These are phyloP conservation scores for Stichodactyla mertensii DNA, from an alignment of 64 coral and sea anemone genomes.

Conservation along the genomic window DNA sequence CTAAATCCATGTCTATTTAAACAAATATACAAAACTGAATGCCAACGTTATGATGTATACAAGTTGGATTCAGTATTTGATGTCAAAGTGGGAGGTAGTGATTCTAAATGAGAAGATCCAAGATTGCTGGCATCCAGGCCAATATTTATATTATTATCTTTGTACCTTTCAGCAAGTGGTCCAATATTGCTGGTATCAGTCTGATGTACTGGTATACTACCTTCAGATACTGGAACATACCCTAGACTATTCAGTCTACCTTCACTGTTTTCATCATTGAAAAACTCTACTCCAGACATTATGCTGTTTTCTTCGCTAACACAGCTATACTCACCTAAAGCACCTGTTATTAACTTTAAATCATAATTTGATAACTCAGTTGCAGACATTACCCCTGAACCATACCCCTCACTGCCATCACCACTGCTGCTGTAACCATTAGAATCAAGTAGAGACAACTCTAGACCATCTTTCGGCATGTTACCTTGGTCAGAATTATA, in stretches of 20 bases:
- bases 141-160: neutral
- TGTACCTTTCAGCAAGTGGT: neutral
- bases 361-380: slow-evolving; percentile 12
- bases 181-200: neutral
- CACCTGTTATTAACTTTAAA: slow-evolving; percentile 41
- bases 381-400: neutral
- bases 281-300: slow-evolving; percentile 33
- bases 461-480: neutral
- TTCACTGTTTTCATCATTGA: neutral
- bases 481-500: neutral
- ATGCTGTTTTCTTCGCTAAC: slow-evolving; percentile 53
- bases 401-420: slow-evolving; percentile 37
- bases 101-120: neutral
- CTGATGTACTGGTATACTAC: neutral
- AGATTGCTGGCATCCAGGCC: neutral
- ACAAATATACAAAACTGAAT: neutral
- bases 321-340: slow-evolving; percentile 35
- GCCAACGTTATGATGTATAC: neutral
- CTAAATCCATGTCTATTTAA: neutral
- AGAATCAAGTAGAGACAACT: neutral
- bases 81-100: neutral
- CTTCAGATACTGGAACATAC: neutral
- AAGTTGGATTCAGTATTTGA: neutral
- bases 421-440: slow-evolving; percentile 41
- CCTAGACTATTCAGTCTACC: neutral